Percentiles rank a stretch among this genome's conserved stretches.
Evolutionary conservation across 1,140 invertebrate species (phyloP).

Genomic region (Papilio helenus): DNA sequence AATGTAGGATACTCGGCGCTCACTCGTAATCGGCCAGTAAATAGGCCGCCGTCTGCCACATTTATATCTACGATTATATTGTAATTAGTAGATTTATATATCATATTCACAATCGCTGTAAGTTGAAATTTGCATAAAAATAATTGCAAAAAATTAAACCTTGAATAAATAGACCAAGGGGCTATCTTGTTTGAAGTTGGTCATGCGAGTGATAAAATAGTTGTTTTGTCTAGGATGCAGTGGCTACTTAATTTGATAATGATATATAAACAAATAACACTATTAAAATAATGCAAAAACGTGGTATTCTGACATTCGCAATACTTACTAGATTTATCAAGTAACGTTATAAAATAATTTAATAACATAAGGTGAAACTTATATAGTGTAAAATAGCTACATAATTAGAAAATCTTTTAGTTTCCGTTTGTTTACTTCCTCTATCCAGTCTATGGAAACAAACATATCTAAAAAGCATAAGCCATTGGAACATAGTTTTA

Average conservation of each 20-base stretch:
- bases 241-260: neutral
- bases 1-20: constrained; percentile 55
- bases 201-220: neutral
- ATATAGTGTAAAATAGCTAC: neutral
- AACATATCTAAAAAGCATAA: neutral
- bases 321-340: neutral
- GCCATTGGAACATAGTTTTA: neutral
- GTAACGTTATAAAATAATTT: neutral
- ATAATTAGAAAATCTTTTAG: neutral
- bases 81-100: constrained; percentile 2
- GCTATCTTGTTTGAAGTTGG: neutral
- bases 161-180: neutral
- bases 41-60: constrained; percentile 48
- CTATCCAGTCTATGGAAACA: neutral
- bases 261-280: neutral
- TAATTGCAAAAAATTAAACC: neutral
- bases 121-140: constrained; percentile 16
- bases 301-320: neutral
- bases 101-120: constrained; percentile 15
- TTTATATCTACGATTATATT: constrained; percentile 31
- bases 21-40: constrained; percentile 47
- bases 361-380: neutral
- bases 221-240: constrained; percentile 16
- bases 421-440: constrained; percentile 5
- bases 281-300: neutral